These are phyloP conservation scores for Zaprionus gabonicus DNA, from an alignment of 1,140 invertebrate genomes.

Conservation along the genomic window DNA sequence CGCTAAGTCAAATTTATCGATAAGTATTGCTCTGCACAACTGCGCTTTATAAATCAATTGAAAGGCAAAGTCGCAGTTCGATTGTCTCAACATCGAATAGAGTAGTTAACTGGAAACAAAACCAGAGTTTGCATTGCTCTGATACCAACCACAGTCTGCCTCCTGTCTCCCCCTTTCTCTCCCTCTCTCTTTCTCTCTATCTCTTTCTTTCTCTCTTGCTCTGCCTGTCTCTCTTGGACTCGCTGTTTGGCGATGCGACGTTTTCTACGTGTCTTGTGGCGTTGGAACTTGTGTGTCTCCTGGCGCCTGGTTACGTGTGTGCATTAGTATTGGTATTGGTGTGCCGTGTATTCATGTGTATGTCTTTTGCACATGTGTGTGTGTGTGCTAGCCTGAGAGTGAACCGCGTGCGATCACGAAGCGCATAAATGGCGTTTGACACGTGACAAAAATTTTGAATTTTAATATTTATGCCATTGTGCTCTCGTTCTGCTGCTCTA, in stretches of 20 bases:
- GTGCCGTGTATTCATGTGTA: neutral
- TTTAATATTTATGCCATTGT: slow-evolving; percentile 71
- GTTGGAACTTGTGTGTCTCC: slow-evolving; percentile 8
- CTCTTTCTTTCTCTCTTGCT: neutral
- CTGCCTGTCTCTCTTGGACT: neutral
- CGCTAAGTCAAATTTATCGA: neutral
- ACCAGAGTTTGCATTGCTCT: neutral
- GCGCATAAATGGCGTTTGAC: slow-evolving; percentile 81
- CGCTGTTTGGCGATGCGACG: slow-evolving; percentile 5
- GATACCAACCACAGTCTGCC: neutral
- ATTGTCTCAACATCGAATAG: neutral
- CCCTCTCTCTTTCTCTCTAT: neutral
- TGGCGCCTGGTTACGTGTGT: slow-evolving; percentile 38
- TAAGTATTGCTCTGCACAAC: neutral
- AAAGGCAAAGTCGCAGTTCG: neutral
- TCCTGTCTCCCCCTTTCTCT: neutral
- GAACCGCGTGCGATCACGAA: slow-evolving; percentile 74
- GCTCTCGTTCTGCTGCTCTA: slow-evolving; percentile 9
- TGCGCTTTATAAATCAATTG: neutral
- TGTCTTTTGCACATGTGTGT: slow-evolving; percentile 9
- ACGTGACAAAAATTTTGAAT: slow-evolving; percentile 79
- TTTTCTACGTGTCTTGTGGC: slow-evolving; percentile 33
- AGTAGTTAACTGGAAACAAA: slow-evolving; percentile 13
- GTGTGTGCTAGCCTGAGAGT: slow-evolving; percentile 9
- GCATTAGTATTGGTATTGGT: slow-evolving; percentile 39